Base-by-base conservation (phyloP, 2,113 vertebrate genomes). In the Acanthisitta chloris region DNA sequence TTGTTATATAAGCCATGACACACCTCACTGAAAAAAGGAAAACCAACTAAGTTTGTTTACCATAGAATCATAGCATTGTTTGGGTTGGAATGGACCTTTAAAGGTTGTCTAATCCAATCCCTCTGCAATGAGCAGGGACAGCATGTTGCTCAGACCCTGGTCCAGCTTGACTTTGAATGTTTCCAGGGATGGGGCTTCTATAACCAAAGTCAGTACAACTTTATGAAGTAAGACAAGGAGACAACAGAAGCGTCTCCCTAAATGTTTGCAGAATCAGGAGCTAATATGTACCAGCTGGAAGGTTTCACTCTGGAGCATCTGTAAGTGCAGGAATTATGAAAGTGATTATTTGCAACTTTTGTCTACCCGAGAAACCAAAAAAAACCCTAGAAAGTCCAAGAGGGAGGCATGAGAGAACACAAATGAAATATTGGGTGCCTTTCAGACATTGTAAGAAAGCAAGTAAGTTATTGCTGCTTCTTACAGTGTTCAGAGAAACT, bases 141-240 rank as follows among this genome's bases (percentile, higher is more conserved):
- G 20, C 25, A 45, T 6, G 2, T 51, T 62, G 42, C 36, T 64
- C 26, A 62, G 54, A 83, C 23, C 10, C 6, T 1, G 0, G 1
- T 34, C 20, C 23, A 52, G 6, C 34, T 21, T 48, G 10, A 24
- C 38, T 42, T 43, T 57, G 42, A 46, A 23, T 14, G 7, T 64
- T 87, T 58, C 31, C 18, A 57, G 3, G 16, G 14, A 14, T 10
- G 25, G 21, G 11, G 8, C 1, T 0, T 33, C 18, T 77, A 78
- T 12, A 61, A 11, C 11, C 3, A 25, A 67, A 51, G 24, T n/a
- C 43, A 45, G 18, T 26, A 51, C 18, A 67, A 18, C 13, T 73
- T 73, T 46, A 24, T 36, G 17, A 89, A 36, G 11, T 18, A 57
- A 38, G 21, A 29, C 4, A 59, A 5, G 33, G 28, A 82, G 19